A percentile compares a stretch with the other conserved stretches of the same genome.
These are phyloP conservation scores for Drosophila stalkeri DNA, from an alignment of 2,888 invertebrate species.

Conservation along the genomic window DNA sequence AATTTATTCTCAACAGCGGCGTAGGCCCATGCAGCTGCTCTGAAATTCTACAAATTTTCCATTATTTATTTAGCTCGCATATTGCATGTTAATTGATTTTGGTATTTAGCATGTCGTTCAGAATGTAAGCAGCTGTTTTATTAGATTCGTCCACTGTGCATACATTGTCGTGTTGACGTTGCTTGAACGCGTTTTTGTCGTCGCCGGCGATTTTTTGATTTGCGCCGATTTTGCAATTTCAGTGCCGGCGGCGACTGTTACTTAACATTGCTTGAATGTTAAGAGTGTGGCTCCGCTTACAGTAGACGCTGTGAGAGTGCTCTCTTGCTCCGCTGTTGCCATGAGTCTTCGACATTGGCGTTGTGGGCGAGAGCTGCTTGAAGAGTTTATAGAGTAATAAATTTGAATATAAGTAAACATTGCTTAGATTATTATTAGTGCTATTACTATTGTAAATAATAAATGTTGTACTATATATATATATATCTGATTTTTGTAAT, in stretches of 20 bases:
- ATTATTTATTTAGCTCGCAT: slow-evolving; percentile 17
- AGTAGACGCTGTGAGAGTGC: slow-evolving; percentile 22
- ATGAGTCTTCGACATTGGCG: slow-evolving; percentile 12
- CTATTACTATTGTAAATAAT: neutral
- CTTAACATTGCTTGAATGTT: slow-evolving; percentile 47
- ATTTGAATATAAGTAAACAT: neutral
- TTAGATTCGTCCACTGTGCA: slow-evolving; percentile 44
- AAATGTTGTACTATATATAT: neutral
- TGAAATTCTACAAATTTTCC: slow-evolving; percentile 6
- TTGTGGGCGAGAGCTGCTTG: slow-evolving; percentile 38
- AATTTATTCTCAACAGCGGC: neutral
- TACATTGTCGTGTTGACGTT: slow-evolving; percentile 49
- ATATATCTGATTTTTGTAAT: neutral
- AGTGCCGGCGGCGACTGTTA: slow-evolving; percentile 60
- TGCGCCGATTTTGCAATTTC: slow-evolving; percentile 78
- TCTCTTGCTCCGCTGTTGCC: neutral
- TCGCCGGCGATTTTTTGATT: slow-evolving; percentile 79
- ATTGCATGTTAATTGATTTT: slow-evolving; percentile 16
- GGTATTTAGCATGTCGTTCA: slow-evolving; percentile 8
- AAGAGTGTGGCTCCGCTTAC: slow-evolving; percentile 36
- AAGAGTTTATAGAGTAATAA: slow-evolving; percentile 16
- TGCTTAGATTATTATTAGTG: neutral
- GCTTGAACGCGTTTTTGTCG: slow-evolving; percentile 71
- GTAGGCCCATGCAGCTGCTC: neutral
- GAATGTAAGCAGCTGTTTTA: slow-evolving; percentile 17